Evolutionary conservation across 2,797 vertebrate genomes (phyloP), one percentile per base, ranked within the genome.

Genomic region (Anolis apletophallus): DNA sequence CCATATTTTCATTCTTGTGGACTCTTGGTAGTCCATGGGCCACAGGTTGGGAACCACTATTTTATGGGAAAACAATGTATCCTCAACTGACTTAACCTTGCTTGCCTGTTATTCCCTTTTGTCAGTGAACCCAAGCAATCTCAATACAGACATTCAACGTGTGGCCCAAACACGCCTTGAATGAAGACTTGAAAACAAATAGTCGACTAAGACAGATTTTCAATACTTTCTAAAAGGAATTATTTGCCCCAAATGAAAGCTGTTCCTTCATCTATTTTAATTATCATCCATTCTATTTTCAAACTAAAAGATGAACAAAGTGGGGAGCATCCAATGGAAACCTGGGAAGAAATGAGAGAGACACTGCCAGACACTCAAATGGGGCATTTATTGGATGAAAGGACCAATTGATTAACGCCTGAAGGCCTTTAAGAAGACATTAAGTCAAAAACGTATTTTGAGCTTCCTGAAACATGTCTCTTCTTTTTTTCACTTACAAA

Each of bases 201-300:
- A 5, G 19, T 34, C 57, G 52, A 59, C 9, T 26, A 40, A 21
- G 2, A 61, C 26, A n/a, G 55, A 59, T 50, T 29, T 26, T 17
- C 26, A 23, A 29, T 52, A n/a, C 12, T 52, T n/a, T 46, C 40
- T 36, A 13, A 84, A 64, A 61, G 29, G 50, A 32, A 6, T 12
- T 9, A n/a, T 36, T 26, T 29, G n/a, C 57, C 17, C 19, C 23
- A n/a, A 52, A 50, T 32, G 14, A 67, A 52, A 64, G 21, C 13
- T 80, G 1, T 80, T 88, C 84, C 57, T 77, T 8, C 10, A 54
- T 46, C 8, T 9, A 11, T 86, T 71, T 86, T 54, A 50, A 78
- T 26, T 1, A 85, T 29, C 8, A 87, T 46, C 13, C 8, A 10
- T 16, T 71, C 6, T 0, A 10, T 67, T 91, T 68, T 86, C 32